A percentile compares a stretch with the other conserved stretches of the same genome.
These are phyloP conservation scores for Danio albolineatus DNA, from an alignment of 2,797 vertebrate species.

Conservation along the genomic window DNA sequence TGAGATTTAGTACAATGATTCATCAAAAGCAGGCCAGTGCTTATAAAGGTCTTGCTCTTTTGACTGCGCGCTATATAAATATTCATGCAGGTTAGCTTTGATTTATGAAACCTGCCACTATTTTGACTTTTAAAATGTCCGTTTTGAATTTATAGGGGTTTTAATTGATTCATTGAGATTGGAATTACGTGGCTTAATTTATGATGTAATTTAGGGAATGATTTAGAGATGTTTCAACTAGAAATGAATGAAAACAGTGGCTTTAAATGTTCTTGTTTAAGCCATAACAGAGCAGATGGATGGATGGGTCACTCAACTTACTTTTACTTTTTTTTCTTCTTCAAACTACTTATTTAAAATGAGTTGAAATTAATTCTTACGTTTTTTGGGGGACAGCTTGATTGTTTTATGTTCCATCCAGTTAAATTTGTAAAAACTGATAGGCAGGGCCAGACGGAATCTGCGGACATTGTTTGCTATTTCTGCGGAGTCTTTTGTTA, in stretches of 20 bases:
- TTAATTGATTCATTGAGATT: background rate
- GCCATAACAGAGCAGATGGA: background rate
- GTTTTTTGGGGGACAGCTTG: no score
- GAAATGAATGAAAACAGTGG: background rate
- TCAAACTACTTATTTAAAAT: no score
- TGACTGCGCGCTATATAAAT: background rate
- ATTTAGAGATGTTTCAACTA: background rate
- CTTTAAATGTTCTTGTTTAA: no score
- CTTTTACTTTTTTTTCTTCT: no score
- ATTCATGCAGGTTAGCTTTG: background rate
- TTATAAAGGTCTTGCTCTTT: constrained; percentile 6
- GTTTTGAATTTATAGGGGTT: background rate
- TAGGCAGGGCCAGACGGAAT: no score
- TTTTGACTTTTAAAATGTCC: background rate
- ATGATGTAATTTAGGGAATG: background rate
- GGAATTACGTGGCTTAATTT: background rate
- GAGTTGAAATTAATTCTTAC: no score
- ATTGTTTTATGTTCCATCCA: no score
- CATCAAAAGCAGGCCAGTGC: background rate
- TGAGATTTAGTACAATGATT: background rate
- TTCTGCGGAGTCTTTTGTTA: no score
- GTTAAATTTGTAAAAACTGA: no score
- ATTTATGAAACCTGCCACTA: background rate
- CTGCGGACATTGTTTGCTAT: no score
- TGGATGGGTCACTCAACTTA: background rate